Evolutionary conservation across 2,113 vertebrate species (phyloP), one percentile per base, ranked within the genome.

Genomic region (Istiophorus platypterus): DNA sequence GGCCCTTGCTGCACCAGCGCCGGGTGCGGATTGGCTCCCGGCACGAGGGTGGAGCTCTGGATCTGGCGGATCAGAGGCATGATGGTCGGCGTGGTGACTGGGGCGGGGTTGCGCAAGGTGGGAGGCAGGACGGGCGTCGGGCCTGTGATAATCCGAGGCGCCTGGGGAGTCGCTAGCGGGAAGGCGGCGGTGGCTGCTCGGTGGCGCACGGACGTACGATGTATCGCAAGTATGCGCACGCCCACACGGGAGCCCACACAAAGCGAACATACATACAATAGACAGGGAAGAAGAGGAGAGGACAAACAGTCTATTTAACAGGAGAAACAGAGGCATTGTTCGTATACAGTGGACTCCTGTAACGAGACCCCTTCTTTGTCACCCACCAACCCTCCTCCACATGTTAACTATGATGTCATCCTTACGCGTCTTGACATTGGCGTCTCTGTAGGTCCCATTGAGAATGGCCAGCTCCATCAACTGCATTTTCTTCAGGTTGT

Each of bases 401-500:
- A 82, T 57, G 64, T 75, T 69, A 80, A 76, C 76, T 70, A 82
- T 91, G 89, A 89, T 81, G 83, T 92, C 86, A 82, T 91, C 82
- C 98, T 99, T 99, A 99, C 98, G 96, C 95, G 97, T 98, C 97
- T 99, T 99, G 93, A 99, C 96, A 96, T 99, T 99, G 96, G 98
- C 98, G 75, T 99, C 98, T 95, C 98, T 96, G 96, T 99, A 99
- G 73, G 98, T 99, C 94, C 98, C 98, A 29, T 99, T 99, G 91
- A 99, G 96, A 92, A 99, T 99, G 78, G 98, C 98, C 76, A 99
- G 96, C 93, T 99, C 98, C 98, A 99, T 99, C 95, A 99, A 94
- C 93, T 99, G 98, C 97, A 99, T 98, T 94, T 99, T 99, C 95
- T 99, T 99, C 96, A 99, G 96, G 94, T 97, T 99, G 96, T 99